These are phyloP conservation scores for Thaleichthys pacificus DNA, from an alignment of 2,797 vertebrate genomes.

Conservation along the genomic window DNA sequence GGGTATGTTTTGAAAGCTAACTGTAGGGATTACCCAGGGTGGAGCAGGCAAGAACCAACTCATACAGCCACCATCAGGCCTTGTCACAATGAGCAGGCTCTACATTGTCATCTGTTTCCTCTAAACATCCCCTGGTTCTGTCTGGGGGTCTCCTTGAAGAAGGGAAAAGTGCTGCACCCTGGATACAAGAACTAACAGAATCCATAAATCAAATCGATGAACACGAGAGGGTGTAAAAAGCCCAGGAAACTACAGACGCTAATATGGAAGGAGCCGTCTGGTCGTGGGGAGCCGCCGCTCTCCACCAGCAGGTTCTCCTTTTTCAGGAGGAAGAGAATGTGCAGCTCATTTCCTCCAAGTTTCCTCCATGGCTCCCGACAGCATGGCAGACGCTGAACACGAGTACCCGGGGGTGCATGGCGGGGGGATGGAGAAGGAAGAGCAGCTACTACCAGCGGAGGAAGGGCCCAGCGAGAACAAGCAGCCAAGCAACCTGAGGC, in stretches of 20 bases:
- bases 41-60: conserved; percentile 17
- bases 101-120: conserved; percentile 71
- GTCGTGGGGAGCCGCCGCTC: conserved; percentile 33
- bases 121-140: conserved; percentile 65
- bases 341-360: conserved; percentile 54
- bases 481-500: conserved; percentile 36
- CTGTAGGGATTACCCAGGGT: conserved; percentile 26
- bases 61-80: neutral
- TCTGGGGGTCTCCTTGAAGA: conserved; percentile 59
- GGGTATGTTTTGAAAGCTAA: conserved; percentile 35
- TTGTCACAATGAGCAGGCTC: conserved; percentile 68
- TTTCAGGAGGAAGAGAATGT: conserved; percentile 43
- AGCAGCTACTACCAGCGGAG: neutral
- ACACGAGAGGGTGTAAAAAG: conserved; percentile 65
- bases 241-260: conserved; percentile 63
- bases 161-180: conserved; percentile 58
- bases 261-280: conserved; percentile 50
- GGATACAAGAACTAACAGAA: conserved; percentile 67
- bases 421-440: no score
- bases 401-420: conserved; percentile 13
- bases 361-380: conserved; percentile 43
- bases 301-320: conserved; percentile 30
- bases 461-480: conserved; percentile 38
- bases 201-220: conserved; percentile 70
- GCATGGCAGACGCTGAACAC: conserved; percentile 38